These are phyloP conservation scores for Bombus cullumanus DNA, from an alignment of 1,140 invertebrate species.

Conservation along the genomic window DNA sequence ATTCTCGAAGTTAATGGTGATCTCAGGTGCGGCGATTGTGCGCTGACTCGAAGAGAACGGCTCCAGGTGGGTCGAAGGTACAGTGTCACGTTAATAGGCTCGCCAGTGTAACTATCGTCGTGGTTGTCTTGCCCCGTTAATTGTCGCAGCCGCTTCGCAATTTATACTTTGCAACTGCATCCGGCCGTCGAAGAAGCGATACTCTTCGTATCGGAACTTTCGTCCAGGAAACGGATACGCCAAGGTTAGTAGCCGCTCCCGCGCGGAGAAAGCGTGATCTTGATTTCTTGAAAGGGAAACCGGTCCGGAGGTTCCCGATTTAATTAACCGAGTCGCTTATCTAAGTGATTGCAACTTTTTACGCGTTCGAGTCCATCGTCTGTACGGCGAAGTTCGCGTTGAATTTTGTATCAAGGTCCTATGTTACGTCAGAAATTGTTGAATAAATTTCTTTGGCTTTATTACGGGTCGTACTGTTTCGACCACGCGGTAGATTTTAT, in stretches of 20 bases:
- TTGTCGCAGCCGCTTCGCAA: slow-evolving; percentile 35
- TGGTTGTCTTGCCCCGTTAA: slow-evolving; percentile 33
- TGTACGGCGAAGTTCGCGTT: not conserved
- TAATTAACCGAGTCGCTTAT: not conserved
- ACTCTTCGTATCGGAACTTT: not conserved
- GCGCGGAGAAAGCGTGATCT: slow-evolving; percentile 25
- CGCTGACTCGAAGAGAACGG: not conserved
- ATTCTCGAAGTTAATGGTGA: not conserved
- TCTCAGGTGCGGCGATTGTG: not conserved
- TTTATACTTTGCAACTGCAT: not conserved
- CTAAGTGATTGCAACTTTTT: not conserved
- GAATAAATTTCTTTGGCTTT: not conserved
- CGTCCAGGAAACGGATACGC: not conserved
- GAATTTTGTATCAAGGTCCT: not conserved
- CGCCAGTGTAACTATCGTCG: not conserved
- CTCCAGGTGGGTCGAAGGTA: slow-evolving; percentile 6
- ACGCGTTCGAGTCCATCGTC: not conserved
- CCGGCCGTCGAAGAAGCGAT: not conserved
- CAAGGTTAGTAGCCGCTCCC: not conserved
- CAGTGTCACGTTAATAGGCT: slow-evolving; percentile 19
- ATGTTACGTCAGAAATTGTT: not conserved
- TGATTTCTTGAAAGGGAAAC: slow-evolving; percentile 26
- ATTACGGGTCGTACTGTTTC: not conserved
- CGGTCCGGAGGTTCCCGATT: not conserved
- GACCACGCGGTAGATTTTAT: not conserved